Evolutionary conservation across 2,113 vertebrate species (phyloP).

Genomic region (Periophthalmodon schlosseri): DNA sequence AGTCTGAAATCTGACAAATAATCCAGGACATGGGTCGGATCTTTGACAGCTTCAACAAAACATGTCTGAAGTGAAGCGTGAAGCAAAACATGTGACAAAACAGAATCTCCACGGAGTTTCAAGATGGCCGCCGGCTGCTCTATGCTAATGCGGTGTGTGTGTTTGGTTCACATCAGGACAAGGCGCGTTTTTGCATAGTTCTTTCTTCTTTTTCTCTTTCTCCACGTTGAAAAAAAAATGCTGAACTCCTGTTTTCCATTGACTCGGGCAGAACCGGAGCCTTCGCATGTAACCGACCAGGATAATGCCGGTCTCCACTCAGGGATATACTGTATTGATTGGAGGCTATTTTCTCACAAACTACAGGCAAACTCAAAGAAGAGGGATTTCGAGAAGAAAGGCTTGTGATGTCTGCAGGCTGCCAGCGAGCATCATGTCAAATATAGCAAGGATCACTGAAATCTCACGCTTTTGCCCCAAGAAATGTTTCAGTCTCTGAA

Average conservation of each 20-base stretch:
- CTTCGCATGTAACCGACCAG: neutral
- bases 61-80: slow-evolving; percentile 8
- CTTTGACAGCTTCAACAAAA: slow-evolving; percentile 21
- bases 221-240: neutral
- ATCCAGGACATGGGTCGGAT: slow-evolving; percentile 19
- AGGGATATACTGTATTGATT: slow-evolving; percentile 1
- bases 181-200: neutral
- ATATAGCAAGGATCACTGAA: neutral
- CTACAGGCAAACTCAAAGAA: slow-evolving; percentile 1
- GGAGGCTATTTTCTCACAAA: slow-evolving; percentile 8
- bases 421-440: neutral
- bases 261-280: neutral
- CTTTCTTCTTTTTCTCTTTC: neutral
- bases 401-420: neutral
- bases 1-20: slow-evolving; percentile 27
- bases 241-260: neutral
- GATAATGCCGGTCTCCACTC: slow-evolving; percentile 6
- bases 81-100: slow-evolving; percentile 11
- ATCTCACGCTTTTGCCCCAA: neutral
- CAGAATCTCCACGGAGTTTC: slow-evolving; percentile 16
- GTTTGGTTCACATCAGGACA: slow-evolving; percentile 9
- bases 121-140: slow-evolving; percentile 17
- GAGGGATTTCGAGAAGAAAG: slow-evolving; percentile 3
- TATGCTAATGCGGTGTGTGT: slow-evolving; percentile 5
- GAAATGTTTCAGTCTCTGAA: neutral